Base-by-base conservation (phyloP, 1,140 invertebrate genomes). In the Laupala kohalensis region DNA sequence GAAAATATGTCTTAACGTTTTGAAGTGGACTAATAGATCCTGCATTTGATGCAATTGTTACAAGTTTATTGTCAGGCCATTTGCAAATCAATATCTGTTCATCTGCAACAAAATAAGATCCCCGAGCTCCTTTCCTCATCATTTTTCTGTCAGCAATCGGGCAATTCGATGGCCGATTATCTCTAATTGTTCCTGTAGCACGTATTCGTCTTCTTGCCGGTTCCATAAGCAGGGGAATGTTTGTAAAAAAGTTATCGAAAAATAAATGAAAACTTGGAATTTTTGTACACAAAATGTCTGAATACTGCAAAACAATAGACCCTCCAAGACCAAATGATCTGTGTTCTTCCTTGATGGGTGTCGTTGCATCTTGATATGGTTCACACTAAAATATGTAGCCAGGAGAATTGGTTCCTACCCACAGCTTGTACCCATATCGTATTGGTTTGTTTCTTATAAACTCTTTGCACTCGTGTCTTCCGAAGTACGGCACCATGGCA, bases 401-500 rank as follows among this genome's bases (percentile, higher is more conserved):
- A 30, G 12, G n/a, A 23, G 23, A 26, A 15, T 13, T 15, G 9
- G 9, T 15, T 9, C 28, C 12, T n/a, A 29, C 25, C 69, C 69
- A 69, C 13, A 53, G 15, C 19, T 53, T 69, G 25, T 23, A 69
- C 13, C 69, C 69, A 23, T 30, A 69, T 19, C 69, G 19, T 30
- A 69, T 23, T 15, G 69, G 69, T 69, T 69, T 69, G 12, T n/a
- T n/a, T 19, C 28, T 23, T 23, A 69, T 37, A 69, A 69, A 79
- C 69, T 77, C 74, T 74, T 78, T 79, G 30, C 73, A 75, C 12
- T 70, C 53, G 73, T 78, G 78, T 2, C 74, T 70, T 65, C 77
- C 77, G 70, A 70, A 77, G 72, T 79, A 79, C 3, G 75, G 74
- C 5, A 78, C 72, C 76, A 79, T 77, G 27, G 75, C 66, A 67